Evolutionary conservation across 2,113 vertebrate species (phyloP), one percentile per base, ranked within the genome.

Genomic region (Chloroceryle aenea): DNA sequence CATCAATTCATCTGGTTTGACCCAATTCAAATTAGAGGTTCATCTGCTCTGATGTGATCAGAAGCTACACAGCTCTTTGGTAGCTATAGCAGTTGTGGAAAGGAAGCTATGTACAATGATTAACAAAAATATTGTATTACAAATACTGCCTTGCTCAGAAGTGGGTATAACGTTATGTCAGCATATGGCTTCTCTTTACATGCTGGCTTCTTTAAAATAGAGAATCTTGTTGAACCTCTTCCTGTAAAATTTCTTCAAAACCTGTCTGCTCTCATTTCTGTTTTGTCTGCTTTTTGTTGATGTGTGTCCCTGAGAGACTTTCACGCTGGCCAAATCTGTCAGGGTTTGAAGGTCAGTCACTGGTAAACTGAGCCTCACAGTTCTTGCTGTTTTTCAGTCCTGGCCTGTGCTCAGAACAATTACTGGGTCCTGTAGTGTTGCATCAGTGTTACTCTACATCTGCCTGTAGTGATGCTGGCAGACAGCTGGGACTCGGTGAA

Each of bases 1-100:
- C 42, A 48, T 53, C 53, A 59, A 58, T 94, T 96, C 53, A 85
- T 93, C 77, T 72, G 48, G 12, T 80, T 89, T 92, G 77, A 95
- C 79, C 91, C 19, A 85, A 52, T 85, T 95, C 47, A 78, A 32
- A 67, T 40, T 79, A 82, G 87, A 67, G 48, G 12, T 78, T 93
- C 53, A 91, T 94, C 78, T 58, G 25, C 48, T 30, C 29, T 89
- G 62, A 85, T 89, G 55, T 76, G 27, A 72, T 85, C 73, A 76
- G 81, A 85, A 94, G 48, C 53, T 56, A 27, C n/a, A 2, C 1
- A 9, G 88, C 14, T 40, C 14, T 43, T n/a, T 91, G 56, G 34
- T 77, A 83, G 45, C 74, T 62, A 2, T 36, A 61, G 75, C 36
- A 17, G 14, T 32, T 78, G 55, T 63, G n/a, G 29, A 61, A 66